These are phyloP conservation scores for Paramuricea clavata DNA, from an alignment of 92 coral and sea anemone species.

Conservation along the genomic window DNA sequence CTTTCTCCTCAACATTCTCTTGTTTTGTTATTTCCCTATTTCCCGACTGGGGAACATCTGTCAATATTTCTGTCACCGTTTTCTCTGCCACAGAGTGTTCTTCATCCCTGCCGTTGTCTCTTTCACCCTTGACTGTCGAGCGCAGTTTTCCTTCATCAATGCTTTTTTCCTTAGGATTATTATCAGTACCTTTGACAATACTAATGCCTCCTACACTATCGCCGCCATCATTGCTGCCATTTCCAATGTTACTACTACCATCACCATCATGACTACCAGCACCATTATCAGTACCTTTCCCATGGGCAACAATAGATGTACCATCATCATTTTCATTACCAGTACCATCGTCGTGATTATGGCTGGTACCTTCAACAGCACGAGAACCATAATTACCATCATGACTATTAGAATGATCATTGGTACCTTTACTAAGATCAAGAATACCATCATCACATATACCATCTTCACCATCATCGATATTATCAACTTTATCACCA, in stretches of 20 bases:
- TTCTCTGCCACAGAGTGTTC: not conserved
- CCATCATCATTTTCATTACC: slow-evolving; percentile 7
- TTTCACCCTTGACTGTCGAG: not conserved
- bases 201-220: not conserved
- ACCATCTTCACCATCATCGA: not conserved
- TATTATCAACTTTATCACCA: not conserved
- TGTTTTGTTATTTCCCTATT: not conserved
- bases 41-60: not conserved
- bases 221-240: not conserved
- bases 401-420: not conserved
- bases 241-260: not conserved
- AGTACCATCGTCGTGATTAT: not conserved
- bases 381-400: not conserved
- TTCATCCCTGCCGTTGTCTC: not conserved
- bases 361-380: not conserved
- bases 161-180: not conserved
- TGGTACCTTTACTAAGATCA: not conserved
- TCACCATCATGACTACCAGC: not conserved
- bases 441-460: not conserved
- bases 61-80: not conserved
- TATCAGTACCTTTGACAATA: not conserved
- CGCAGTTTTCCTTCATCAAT: not conserved
- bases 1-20: slow-evolving; percentile 6
- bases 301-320: not conserved
- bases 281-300: not conserved